Percentiles rank a stretch among this genome's conserved stretches.
Evolutionary conservation across 2,888 invertebrate species (phyloP).

Genomic region (Brachyptera risi): DNA sequence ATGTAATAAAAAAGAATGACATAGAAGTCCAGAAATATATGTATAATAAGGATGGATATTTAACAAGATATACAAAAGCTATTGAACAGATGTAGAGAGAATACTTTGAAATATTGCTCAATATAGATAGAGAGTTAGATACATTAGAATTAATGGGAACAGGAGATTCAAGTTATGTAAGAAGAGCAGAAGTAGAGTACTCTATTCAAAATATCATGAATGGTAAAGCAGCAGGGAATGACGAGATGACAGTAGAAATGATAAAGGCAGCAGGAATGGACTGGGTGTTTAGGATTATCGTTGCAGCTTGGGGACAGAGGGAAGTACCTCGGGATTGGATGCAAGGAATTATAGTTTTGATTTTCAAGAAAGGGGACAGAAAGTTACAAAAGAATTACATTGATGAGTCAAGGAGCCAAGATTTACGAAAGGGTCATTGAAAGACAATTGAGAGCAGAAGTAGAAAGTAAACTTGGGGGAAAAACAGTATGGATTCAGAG

Average conservation of each 20-base stretch:
- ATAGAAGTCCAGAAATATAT: not conserved
- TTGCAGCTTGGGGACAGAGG: not conserved
- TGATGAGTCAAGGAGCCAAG: too few species aligned
- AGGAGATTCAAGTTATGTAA: not conserved
- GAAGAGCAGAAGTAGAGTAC: not conserved
- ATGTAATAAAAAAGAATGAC: not conserved
- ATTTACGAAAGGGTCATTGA: too few species aligned
- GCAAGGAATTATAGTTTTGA: not conserved
- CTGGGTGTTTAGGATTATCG: not conserved
- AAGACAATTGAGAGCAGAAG: too few species aligned
- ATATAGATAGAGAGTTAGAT: not conserved
- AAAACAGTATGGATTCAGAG: too few species aligned
- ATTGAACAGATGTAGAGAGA: not conserved
- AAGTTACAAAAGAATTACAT: not conserved
- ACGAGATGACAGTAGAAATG: not conserved
- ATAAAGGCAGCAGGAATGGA: not conserved
- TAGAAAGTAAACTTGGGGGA: too few species aligned
- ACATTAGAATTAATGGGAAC: not conserved
- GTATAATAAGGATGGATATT: not conserved
- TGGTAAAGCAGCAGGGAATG: not conserved
- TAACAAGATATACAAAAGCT: not conserved
- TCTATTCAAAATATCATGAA: not conserved
- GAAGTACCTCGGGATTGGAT: not conserved
- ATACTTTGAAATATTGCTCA: not conserved
- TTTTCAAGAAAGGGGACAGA: constrained; percentile 1